Evolutionary conservation across 1,140 invertebrate genomes (phyloP).

Genomic region (Orchestia grillus): DNA sequence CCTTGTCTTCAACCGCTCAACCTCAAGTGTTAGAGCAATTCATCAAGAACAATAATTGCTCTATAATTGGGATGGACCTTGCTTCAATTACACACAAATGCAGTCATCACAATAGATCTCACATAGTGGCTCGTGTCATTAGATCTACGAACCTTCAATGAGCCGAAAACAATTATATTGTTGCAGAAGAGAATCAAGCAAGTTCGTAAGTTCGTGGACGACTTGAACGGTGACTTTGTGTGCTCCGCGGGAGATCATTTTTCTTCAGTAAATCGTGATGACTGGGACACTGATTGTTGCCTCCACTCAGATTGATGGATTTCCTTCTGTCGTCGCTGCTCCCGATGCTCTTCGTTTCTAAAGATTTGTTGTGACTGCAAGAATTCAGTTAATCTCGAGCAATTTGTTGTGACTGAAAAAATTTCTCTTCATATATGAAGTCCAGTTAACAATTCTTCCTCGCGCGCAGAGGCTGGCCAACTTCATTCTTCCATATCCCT

Average conservation of each 20-base stretch:
- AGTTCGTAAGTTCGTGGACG: constrained; percentile 4
- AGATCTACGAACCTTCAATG: constrained; percentile 13
- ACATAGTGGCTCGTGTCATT: constrained; percentile 29
- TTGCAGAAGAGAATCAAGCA: not conserved
- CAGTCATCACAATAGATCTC: constrained; percentile 50
- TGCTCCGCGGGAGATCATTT: constrained; percentile 28
- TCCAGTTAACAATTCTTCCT: constrained; percentile 8
- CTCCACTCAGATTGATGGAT: constrained; percentile 38
- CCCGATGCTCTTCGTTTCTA: constrained; percentile 48
- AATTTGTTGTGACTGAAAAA: constrained; percentile 39
- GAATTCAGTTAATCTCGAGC: constrained; percentile 41
- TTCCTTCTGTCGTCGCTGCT: constrained; percentile 36
- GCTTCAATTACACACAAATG: constrained; percentile 38
- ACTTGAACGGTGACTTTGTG: constrained; percentile 6
- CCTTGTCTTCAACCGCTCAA: not conserved
- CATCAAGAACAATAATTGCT: not conserved
- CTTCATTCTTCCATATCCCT: constrained; percentile 19
- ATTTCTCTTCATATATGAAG: not conserved
- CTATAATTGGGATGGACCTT: not conserved
- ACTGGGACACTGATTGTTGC: constrained; percentile 44
- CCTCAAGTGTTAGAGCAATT: constrained; percentile 26
- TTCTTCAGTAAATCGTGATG: constrained; percentile 48
- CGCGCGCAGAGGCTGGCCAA: not conserved
- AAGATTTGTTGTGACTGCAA: constrained; percentile 55
- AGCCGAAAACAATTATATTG: constrained; percentile 1